Conservation (phyloP, 1,140 invertebrate genomes). For the Coenobita brevimanus region DNA sequence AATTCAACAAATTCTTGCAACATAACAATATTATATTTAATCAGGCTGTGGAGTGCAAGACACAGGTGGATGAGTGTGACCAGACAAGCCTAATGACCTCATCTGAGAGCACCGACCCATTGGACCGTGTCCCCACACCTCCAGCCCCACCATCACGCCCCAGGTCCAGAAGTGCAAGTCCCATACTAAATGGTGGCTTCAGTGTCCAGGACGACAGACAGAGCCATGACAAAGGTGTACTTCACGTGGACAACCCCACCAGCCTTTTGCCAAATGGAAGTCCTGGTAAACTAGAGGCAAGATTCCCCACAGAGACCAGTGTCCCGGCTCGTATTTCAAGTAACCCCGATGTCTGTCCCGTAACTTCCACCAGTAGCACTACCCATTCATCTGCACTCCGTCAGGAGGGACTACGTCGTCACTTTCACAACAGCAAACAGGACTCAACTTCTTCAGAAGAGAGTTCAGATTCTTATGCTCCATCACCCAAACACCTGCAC, state of each 20-base stretch:
- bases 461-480: too few relatives aligned
- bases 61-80: slow-evolving; percentile 21
- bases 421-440: too few relatives aligned
- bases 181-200: slow-evolving; percentile 47
- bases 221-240: background rate
- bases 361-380: too few relatives aligned
- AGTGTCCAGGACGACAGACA: slow-evolving; percentile 9
- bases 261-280: background rate
- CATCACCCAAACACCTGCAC: background rate
- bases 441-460: too few relatives aligned
- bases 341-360: slow-evolving; percentile 15
- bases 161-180: slow-evolving; percentile 33
- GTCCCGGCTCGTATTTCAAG: background rate
- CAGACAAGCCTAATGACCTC: slow-evolving; percentile 15
- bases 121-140: slow-evolving; percentile 15
- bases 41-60: slow-evolving; percentile 17
- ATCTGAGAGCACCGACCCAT: background rate
- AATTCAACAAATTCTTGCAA: too few relatives aligned
- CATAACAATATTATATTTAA: background rate
- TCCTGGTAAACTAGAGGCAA: background rate
- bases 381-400: too few relatives aligned
- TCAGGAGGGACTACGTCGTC: too few relatives aligned
- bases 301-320: background rate
- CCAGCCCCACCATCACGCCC: background rate
- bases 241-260: background rate